Conservation (phyloP, 2,888 invertebrate genomes). For the Lomographa bimaculata region DNA sequence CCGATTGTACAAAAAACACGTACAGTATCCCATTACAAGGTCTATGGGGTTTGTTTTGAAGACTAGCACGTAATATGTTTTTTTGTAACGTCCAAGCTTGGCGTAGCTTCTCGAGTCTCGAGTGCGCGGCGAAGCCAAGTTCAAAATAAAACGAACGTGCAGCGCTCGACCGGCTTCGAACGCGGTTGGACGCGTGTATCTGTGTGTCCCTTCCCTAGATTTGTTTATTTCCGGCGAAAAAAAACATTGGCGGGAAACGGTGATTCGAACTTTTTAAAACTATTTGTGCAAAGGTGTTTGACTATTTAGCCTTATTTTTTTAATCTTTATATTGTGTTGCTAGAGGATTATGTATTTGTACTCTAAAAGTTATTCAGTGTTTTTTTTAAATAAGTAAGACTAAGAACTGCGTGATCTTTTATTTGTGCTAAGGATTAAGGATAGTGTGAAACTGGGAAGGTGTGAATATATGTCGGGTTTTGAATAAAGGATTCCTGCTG, state of each 20-base stretch:
- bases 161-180: conserved; percentile 73
- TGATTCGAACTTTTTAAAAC: conserved; percentile 22
- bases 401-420: conserved; percentile 42
- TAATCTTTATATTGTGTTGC: conserved; percentile 9
- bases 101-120: conserved; percentile 45
- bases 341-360: conserved; percentile 4
- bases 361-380: conserved; percentile 6
- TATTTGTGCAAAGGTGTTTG: conserved; percentile 11
- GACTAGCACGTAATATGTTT: conserved; percentile 33
- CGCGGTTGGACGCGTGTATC: conserved; percentile 63
- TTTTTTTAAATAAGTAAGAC: too few relatives aligned
- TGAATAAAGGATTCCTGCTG: conserved; percentile 36
- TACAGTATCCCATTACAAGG: conserved; percentile 38
- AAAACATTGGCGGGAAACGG: conserved; percentile 66
- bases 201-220: conserved; percentile 30
- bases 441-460: conserved; percentile 47
- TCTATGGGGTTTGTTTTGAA: conserved; percentile 43
- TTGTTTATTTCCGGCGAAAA: conserved; percentile 41
- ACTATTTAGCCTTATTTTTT: conserved; percentile 20
- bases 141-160: conserved; percentile 73
- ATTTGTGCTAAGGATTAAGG: conserved; percentile 49
- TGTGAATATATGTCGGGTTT: conserved; percentile 39
- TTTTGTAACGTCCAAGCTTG: conserved; percentile 44
- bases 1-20: conserved; percentile 29
- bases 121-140: conserved; percentile 42